A percentile compares a stretch with the other conserved stretches of the same genome.
Evolutionary conservation across 2,888 invertebrate species (phyloP).

Genomic region (Balanococcus diminutus): DNA sequence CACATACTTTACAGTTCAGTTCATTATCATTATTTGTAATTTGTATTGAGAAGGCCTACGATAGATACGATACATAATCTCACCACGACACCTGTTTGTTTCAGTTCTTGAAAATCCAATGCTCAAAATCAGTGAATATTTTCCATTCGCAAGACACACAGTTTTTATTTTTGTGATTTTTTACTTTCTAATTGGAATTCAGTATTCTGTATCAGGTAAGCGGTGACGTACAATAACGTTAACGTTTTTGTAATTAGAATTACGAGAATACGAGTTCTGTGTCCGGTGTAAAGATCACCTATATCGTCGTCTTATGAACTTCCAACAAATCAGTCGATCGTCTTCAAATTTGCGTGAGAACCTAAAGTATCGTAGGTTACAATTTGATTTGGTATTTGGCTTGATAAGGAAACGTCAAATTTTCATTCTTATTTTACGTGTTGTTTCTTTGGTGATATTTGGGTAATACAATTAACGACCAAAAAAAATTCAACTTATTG

Average conservation of each 20-base stretch:
- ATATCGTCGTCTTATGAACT: background rate
- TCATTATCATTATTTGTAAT: background rate
- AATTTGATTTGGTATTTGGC: background rate
- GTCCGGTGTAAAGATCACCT: background rate
- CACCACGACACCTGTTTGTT: background rate
- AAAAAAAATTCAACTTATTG: background rate
- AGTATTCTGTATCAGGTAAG: constrained; percentile 55
- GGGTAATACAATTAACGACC: background rate
- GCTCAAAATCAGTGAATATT: constrained; percentile 55
- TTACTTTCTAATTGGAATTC: constrained; percentile 54
- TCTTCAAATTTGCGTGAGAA: background rate
- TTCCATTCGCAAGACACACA: constrained; percentile 51
- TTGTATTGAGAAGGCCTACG: background rate
- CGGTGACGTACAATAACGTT: background rate
- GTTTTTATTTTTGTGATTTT: constrained; percentile 53
- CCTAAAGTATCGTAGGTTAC: background rate
- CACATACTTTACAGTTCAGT: background rate
- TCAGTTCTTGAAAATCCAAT: constrained; percentile 52
- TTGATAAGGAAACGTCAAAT: background rate
- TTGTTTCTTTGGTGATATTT: too few relatives aligned
- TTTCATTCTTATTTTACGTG: background rate
- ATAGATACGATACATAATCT: background rate
- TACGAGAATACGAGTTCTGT: background rate
- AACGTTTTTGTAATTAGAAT: too few relatives aligned
- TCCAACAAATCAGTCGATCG: background rate